phyloP scores from a whole-genome alignment of 2,888 invertebrate species.

The Argyresthia goedartella region DNA sequence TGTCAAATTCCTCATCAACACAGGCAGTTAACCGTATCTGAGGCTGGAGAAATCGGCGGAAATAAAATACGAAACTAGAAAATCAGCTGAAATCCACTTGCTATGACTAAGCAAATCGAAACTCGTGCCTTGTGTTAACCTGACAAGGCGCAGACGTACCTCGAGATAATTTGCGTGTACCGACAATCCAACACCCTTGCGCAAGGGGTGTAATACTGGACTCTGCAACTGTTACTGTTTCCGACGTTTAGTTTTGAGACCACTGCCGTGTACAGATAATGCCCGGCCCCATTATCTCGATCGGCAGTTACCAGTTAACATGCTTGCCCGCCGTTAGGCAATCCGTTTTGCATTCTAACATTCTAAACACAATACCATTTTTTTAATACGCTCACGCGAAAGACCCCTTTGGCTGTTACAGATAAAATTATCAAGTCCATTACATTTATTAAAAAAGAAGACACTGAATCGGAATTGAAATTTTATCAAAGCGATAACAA shows the following conservation, averaged over 20 bases:
- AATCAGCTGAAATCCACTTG: no score
- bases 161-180: no score
- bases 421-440: no score
- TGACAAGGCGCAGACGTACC: no score
- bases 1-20: no score
- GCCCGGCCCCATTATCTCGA: background rate
- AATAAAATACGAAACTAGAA: no score
- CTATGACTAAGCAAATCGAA: no score
- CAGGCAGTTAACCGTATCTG: no score
- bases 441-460: background rate
- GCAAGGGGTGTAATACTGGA: no score
- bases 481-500: constrained; percentile 1
- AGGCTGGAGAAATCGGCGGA: no score
- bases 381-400: background rate
- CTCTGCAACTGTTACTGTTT: background rate
- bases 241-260: background rate
- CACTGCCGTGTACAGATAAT: background rate
- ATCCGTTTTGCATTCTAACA: background rate
- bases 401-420: background rate
- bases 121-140: no score
- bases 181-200: no score
- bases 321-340: background rate
- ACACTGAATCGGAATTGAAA: background rate
- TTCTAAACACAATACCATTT: background rate
- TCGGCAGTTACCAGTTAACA: background rate